These are phyloP conservation scores for Leucophenga montana DNA, from an alignment of 2,888 invertebrate genomes.

Conservation along the genomic window DNA sequence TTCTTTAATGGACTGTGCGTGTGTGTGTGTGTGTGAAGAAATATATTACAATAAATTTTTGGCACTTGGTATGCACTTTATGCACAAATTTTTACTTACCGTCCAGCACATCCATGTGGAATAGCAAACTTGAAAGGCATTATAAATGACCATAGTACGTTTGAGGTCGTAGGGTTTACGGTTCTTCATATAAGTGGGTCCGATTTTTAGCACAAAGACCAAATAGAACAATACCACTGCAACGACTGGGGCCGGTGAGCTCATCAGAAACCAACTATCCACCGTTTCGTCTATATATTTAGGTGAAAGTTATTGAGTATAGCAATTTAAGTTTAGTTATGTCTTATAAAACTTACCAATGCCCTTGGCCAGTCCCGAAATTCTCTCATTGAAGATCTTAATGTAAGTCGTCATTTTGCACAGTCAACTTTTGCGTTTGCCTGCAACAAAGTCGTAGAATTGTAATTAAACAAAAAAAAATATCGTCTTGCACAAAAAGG, in stretches of 20 bases:
- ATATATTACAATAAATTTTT: no score
- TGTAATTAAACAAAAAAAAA: no score
- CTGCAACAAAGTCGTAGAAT: conserved; percentile 34
- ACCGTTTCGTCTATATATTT: conserved; percentile 79
- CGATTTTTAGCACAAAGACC: conserved; percentile 83
- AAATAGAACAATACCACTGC: conserved; percentile 80
- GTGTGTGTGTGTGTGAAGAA: neutral
- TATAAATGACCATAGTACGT: conserved; percentile 83
- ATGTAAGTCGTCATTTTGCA: conserved; percentile 67
- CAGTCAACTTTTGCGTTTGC: neutral
- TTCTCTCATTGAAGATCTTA: conserved; percentile 68
- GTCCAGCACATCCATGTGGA: conserved; percentile 80
- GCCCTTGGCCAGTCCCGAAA: conserved; percentile 67
- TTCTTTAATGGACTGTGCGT: conserved; percentile 62
- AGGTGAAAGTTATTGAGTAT: neutral
- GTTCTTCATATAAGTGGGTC: conserved; percentile 84
- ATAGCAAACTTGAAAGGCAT: conserved; percentile 90
- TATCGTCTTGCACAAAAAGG: neutral
- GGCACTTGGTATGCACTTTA: no score
- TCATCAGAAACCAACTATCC: conserved; percentile 85
- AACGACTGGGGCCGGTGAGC: conserved; percentile 81
- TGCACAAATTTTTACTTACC: conserved; percentile 50
- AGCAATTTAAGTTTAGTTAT: no score
- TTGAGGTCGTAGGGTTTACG: conserved; percentile 83
- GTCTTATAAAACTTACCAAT: conserved; percentile 66